A percentile compares a stretch with the other conserved stretches of the same genome.
Conservation (phyloP, 2,113 vertebrate species). For the Dinomys branickii region DNA sequence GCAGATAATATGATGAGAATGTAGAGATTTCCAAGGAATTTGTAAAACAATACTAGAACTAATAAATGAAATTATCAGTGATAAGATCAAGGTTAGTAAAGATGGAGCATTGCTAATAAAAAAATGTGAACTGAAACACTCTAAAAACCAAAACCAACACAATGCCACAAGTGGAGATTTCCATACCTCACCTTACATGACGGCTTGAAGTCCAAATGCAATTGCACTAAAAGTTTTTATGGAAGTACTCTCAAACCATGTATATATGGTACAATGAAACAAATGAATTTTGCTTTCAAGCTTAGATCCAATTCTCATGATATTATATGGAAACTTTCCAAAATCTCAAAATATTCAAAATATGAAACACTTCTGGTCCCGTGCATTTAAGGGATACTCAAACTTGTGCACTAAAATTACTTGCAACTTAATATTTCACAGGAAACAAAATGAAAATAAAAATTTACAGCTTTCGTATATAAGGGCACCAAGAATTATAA, state of each 20-base stretch:
- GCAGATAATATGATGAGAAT: background rate
- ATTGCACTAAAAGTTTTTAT: background rate
- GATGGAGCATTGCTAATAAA: background rate
- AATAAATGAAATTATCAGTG: slow-evolving; percentile 14
- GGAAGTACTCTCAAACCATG: background rate
- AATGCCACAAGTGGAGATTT: background rate
- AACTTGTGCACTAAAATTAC: background rate
- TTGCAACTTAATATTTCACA: background rate
- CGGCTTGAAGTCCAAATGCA: background rate
- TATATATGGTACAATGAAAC: background rate
- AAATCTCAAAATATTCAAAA: background rate
- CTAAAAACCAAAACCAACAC: background rate
- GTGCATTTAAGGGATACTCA: background rate
- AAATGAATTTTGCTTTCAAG: background rate
- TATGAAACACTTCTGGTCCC: background rate
- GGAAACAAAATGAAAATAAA: slow-evolving; percentile 15
- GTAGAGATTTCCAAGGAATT: background rate
- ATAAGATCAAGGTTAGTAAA: background rate
- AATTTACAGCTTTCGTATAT: background rate
- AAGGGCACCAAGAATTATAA: background rate
- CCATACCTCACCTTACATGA: background rate
- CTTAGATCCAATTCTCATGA: background rate
- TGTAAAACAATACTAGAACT: background rate
- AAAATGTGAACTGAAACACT: background rate
- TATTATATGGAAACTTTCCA: background rate